phyloP scores from a whole-genome alignment of 2,888 invertebrate genomes.

The Apotomis capreana region DNA sequence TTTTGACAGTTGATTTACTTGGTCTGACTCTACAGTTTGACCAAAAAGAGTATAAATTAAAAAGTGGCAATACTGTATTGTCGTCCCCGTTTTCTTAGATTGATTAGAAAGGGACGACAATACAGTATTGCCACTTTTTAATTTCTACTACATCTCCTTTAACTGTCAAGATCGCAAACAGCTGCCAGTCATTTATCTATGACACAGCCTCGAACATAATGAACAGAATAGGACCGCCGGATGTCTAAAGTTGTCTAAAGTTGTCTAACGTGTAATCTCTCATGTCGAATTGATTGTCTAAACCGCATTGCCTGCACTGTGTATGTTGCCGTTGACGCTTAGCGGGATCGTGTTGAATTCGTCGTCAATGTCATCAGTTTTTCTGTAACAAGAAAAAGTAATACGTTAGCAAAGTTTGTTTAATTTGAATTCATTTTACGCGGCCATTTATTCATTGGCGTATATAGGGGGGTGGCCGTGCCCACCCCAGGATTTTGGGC shows the following conservation, averaged over 20 bases:
- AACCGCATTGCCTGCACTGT: constrained; percentile 77
- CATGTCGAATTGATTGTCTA: constrained; percentile 52
- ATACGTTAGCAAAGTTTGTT: constrained; percentile 7
- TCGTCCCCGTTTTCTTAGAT: too few species aligned
- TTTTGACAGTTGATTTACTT: too few species aligned
- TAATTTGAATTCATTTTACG: not conserved
- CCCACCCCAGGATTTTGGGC: too few species aligned
- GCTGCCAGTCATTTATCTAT: not conserved
- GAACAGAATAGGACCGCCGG: not conserved
- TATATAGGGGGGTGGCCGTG: too few species aligned
- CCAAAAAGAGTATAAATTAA: too few species aligned
- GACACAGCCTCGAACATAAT: not conserved
- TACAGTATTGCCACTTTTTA: too few species aligned
- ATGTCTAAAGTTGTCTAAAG: constrained; percentile 5
- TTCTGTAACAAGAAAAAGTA: constrained; percentile 60
- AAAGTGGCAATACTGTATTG: too few species aligned
- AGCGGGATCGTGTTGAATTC: constrained; percentile 81
- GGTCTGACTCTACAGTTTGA: too few species aligned
- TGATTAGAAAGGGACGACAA: too few species aligned
- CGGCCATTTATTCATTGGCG: too few species aligned
- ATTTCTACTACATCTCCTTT: too few species aligned
- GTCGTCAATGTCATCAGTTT: constrained; percentile 77
- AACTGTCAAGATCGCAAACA: not conserved
- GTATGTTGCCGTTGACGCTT: constrained; percentile 72
- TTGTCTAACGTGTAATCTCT: constrained; percentile 40